Percentiles rank a stretch among this genome's conserved stretches.
These are phyloP conservation scores for Serrognathus titanus DNA, from an alignment of 2,888 invertebrate species.

Conservation along the genomic window DNA sequence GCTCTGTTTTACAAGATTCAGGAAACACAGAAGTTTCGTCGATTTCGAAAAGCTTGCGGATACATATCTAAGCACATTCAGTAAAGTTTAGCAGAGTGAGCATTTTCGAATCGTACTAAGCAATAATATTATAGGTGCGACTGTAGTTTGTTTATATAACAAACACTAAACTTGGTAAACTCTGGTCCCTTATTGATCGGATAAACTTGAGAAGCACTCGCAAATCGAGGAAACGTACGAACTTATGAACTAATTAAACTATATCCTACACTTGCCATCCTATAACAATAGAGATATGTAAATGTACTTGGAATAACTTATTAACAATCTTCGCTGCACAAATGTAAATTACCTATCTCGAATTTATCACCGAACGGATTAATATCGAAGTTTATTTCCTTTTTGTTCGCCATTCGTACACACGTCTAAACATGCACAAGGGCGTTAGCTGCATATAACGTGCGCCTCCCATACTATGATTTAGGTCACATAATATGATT, in stretches of 20 bases:
- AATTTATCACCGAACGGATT: background rate
- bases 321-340: constrained; percentile 1
- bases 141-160: constrained; percentile 45
- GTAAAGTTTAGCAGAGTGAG: background rate
- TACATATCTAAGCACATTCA: too few species aligned
- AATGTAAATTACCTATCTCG: constrained; percentile 8
- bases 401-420: too few species aligned
- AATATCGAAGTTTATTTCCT: background rate
- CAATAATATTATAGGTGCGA: constrained; percentile 37
- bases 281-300: constrained; percentile 50
- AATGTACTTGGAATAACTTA: constrained; percentile 37
- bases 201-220: constrained; percentile 42
- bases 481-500: background rate
- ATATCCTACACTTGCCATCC: constrained; percentile 46
- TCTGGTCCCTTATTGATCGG: constrained; percentile 46
- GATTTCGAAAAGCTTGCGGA: too few species aligned
- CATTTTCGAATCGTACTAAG: constrained; percentile 16
- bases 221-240: constrained; percentile 44
- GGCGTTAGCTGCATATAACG: background rate
- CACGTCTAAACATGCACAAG: background rate
- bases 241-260: constrained; percentile 52
- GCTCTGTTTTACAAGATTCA: too few species aligned
- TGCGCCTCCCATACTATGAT: background rate
- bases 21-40: too few species aligned
- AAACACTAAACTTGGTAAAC: constrained; percentile 45